Evolutionary conservation across 1,140 invertebrate genomes (phyloP).

Genomic region (Elymnias hypermnestra): DNA sequence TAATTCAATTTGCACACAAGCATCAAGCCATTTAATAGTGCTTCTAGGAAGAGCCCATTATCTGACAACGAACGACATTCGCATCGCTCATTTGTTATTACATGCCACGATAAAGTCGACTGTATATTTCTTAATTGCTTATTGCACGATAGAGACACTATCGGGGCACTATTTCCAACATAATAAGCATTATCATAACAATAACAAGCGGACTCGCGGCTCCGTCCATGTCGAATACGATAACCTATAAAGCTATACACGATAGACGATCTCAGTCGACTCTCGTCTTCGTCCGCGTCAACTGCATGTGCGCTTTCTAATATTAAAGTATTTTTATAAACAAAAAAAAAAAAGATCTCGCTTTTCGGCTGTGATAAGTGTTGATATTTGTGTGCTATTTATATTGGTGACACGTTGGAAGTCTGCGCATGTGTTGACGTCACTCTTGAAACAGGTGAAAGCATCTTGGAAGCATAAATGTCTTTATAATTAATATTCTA

Average conservation of each 20-base stretch:
- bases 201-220: constrained; percentile 60
- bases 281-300: constrained; percentile 22
- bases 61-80: constrained; percentile 33
- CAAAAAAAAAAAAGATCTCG: too few relatives aligned
- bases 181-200: constrained; percentile 74
- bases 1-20: constrained; percentile 9
- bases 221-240: constrained; percentile 24
- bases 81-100: constrained; percentile 45
- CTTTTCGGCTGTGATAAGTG: background rate
- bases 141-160: constrained; percentile 66
- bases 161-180: constrained; percentile 64
- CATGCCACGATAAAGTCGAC: constrained; percentile 27
- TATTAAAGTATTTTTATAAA: background rate
- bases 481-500: background rate
- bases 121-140: constrained; percentile 66
- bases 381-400: constrained; percentile 5
- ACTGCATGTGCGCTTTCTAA: constrained; percentile 18
- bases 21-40: constrained; percentile 20
- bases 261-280: constrained; percentile 23
- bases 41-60: constrained; percentile 47
- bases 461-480: background rate
- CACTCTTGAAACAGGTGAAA: constrained; percentile 1
- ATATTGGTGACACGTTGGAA: background rate
- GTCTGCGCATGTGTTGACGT: constrained; percentile 1
- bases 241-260: constrained; percentile 19